These are phyloP conservation scores for Theocolax elegans DNA, from an alignment of 1,140 invertebrate genomes.

Conservation along the genomic window DNA sequence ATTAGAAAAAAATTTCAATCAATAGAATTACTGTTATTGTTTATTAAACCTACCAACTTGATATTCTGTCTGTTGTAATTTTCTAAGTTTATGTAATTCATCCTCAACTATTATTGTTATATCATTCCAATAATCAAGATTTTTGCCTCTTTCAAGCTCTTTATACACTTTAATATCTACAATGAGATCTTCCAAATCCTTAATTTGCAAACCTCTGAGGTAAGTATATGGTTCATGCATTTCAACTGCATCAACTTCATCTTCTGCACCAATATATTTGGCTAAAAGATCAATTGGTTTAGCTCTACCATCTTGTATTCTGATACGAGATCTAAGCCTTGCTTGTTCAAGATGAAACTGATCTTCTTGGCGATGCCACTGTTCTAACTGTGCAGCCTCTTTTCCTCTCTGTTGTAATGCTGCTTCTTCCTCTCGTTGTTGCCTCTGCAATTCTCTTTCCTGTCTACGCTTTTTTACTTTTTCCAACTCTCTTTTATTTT, in stretches of 20 bases:
- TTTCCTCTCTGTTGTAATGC: conserved; percentile 88
- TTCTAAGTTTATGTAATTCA: conserved; percentile 89
- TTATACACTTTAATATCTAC: conserved; percentile 97
- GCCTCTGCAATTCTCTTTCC: conserved; percentile 90
- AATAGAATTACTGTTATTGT: no score
- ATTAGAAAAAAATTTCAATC: no score
- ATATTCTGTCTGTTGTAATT: conserved; percentile 76
- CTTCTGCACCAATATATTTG: conserved; percentile 94
- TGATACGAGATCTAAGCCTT: conserved; percentile 88
- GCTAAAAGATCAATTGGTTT: conserved; percentile 98
- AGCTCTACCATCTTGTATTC: conserved; percentile 95
- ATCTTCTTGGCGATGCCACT: conserved; percentile 96
- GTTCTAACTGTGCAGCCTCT: conserved; percentile 93
- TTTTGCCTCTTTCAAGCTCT: conserved; percentile 85
- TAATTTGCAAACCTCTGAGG: conserved; percentile 88
- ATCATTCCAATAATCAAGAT: conserved; percentile 96
- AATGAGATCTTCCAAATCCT: conserved; percentile 96
- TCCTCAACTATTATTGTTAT: conserved; percentile 96
- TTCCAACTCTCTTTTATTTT: conserved; percentile 89
- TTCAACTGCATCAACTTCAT: conserved; percentile 92
- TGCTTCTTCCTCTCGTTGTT: conserved; percentile 91
- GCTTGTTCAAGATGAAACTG: conserved; percentile 92
- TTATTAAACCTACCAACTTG: conserved; percentile 69
- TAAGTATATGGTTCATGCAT: conserved; percentile 99
- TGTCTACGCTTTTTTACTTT: conserved; percentile 92